A percentile compares a stretch with the other conserved stretches of the same genome.
Conservation (phyloP, 2,888 invertebrate genomes). For the Macrostomum cliftonense region DNA sequence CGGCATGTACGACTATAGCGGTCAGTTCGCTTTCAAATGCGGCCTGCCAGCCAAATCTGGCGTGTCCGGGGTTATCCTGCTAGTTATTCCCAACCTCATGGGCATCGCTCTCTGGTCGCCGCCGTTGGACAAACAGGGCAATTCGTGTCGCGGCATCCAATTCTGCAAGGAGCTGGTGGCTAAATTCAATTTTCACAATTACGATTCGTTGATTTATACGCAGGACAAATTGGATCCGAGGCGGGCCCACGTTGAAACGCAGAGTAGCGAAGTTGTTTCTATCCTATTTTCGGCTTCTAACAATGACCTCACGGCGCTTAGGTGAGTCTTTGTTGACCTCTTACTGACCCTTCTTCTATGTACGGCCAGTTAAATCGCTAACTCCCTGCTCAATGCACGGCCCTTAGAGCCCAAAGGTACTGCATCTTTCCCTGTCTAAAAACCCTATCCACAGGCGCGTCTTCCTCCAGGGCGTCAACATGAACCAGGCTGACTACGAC, state of each 20-base stretch:
- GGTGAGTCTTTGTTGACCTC: too few species aligned
- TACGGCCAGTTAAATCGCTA: too few species aligned
- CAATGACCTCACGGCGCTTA: conserved; percentile 74
- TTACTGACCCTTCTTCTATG: too few species aligned
- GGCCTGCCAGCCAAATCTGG: conserved; percentile 68
- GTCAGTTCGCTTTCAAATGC: conserved; percentile 82
- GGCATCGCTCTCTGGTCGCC: conserved; percentile 21
- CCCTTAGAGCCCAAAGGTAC: too few species aligned
- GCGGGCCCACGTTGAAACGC: conserved; percentile 69
- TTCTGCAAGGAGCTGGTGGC: conserved; percentile 55
- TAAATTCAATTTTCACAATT: conserved; percentile 86
- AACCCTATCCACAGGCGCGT: background rate
- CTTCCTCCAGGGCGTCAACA: conserved; percentile 3
- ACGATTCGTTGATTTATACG: conserved; percentile 73
- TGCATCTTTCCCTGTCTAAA: too few species aligned
- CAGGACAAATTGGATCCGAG: conserved; percentile 81
- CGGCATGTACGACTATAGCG: conserved; percentile 76
- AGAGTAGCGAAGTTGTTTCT: conserved; percentile 74
- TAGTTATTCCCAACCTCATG: conserved; percentile 19
- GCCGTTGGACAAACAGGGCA: conserved; percentile 17
- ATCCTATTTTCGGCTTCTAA: conserved; percentile 78
- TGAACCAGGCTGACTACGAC: conserved; percentile 7
- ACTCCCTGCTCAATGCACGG: too few species aligned
- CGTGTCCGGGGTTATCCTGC: conserved; percentile 18
- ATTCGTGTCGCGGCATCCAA: conserved; percentile 16